Evolutionary conservation across 2,113 vertebrate genomes (phyloP), one percentile per base, ranked within the genome.

Genomic region (Xenus cinereus): DNA sequence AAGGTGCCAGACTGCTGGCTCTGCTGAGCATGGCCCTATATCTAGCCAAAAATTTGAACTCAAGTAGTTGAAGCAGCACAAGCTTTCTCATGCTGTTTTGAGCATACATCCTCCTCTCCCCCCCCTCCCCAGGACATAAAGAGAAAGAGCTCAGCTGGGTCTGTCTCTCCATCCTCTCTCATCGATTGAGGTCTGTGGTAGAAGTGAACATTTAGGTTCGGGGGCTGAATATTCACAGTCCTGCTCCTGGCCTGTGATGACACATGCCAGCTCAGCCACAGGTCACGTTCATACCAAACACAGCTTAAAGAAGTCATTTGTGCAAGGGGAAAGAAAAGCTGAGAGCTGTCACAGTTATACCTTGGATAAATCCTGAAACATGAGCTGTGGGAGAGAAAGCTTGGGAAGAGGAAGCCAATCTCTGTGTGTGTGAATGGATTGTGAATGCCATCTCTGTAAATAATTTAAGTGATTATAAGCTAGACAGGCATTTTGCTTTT

Each of bases 11-110:
- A 15, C 18, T 90, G 48, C 43, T 12, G 11, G 48, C 21, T 51
- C 32, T 85, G 71, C 43, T 48, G 48, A 64, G 23, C 51, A 48
- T 0, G 0, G 33, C 22, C 33, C 48, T 80, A 3, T 5, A 23
- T 16, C 54, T 21, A 54, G 32, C 18, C 50, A 43, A 62, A n/a
- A 67, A 63, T 33, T 30, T 76, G 24, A 68, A 32, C 71, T 68
- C 5, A 2, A 24, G 51, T 2, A 68, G 67, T 62, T 73, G 48
- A 3, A 80, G 72, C 53, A 85, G 43, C 39, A 43, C 30, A 50
- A 66, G 43, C 1, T 90, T 79, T 53, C 71, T 90, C 3, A 0
- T 8, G 32, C n/a, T 69, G 33, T 22, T 45, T 57, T 72, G 15
- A 74, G 46, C 37, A 10, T 3, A 18, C 6, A 37, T 12, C 37